Evolutionary conservation across 2,888 invertebrate genomes (phyloP).

Genomic region (Sicus ferrugineus): DNA sequence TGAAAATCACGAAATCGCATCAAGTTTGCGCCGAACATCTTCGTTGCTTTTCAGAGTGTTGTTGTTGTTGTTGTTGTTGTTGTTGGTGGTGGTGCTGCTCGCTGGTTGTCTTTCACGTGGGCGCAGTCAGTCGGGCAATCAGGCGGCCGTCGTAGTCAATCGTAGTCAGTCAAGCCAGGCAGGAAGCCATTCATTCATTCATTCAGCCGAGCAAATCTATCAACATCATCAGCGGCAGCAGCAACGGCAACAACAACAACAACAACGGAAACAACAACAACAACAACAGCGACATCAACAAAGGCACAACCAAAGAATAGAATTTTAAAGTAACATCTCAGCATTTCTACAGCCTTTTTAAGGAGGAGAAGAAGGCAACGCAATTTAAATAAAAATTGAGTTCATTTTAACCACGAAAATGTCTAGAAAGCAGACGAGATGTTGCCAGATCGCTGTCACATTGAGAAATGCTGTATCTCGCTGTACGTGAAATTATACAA

Average conservation of each 20-base stretch:
- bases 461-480: no score
- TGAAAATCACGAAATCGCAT: conserved; percentile 26
- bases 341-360: no score
- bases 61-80: conserved; percentile 1
- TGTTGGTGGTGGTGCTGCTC: conserved; percentile 14
- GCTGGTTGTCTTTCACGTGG: neutral
- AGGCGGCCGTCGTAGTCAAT: neutral
- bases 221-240: conserved; percentile 9
- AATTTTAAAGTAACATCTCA: no score
- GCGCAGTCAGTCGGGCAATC: neutral
- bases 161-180: neutral
- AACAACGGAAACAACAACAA: conserved; percentile 9
- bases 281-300: no score
- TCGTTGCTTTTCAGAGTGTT: conserved; percentile 9
- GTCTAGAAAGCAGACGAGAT: no score
- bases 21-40: conserved; percentile 8
- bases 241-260: neutral
- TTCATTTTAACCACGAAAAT: no score
- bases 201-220: conserved; percentile 27
- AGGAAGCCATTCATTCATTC: neutral
- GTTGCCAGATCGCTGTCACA: no score
- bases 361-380: no score
- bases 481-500: no score
- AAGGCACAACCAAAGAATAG: no score
- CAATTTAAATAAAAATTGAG: no score